phyloP scores from a whole-genome alignment of 1,140 invertebrate genomes.

The Drosophila repleta region DNA sequence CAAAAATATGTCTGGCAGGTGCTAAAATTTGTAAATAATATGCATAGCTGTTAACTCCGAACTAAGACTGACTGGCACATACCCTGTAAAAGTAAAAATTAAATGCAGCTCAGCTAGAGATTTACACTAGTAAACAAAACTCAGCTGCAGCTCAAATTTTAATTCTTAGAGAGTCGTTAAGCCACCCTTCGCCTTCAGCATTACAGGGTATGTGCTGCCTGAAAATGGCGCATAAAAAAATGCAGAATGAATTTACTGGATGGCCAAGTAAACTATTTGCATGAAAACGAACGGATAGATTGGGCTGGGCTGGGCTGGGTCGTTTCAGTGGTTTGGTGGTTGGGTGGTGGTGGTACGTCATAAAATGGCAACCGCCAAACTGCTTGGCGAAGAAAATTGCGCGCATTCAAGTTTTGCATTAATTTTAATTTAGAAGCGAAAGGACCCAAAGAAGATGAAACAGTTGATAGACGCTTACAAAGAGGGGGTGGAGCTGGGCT shows the following conservation, averaged over 20 bases:
- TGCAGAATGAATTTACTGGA: constrained; percentile 29
- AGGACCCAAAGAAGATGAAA: constrained; percentile 25
- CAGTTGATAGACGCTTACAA: constrained; percentile 7
- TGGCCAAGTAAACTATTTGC: constrained; percentile 14
- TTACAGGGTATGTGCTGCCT: constrained; percentile 1
- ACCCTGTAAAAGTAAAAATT: no score
- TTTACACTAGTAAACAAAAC: no score
- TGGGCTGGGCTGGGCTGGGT: constrained; percentile 16
- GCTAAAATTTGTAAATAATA: no score
- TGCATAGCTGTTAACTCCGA: no score
- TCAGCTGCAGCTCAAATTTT: no score
- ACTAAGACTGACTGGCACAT: no score
- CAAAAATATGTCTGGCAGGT: no score
- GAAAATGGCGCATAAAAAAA: constrained; percentile 21
- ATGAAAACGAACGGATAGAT: background rate
- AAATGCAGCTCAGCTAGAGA: no score
- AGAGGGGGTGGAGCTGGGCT: background rate
- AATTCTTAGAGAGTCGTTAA: background rate
- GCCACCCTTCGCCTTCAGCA: background rate
- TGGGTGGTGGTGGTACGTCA: background rate
- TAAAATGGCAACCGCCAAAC: constrained; percentile 31
- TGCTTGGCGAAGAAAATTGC: constrained; percentile 34
- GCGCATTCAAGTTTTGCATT: constrained; percentile 33
- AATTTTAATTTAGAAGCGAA: constrained; percentile 38
- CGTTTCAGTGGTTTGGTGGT: background rate